phyloP scores from a whole-genome alignment of 1,140 invertebrate species.

The Zaprionus taronus region DNA sequence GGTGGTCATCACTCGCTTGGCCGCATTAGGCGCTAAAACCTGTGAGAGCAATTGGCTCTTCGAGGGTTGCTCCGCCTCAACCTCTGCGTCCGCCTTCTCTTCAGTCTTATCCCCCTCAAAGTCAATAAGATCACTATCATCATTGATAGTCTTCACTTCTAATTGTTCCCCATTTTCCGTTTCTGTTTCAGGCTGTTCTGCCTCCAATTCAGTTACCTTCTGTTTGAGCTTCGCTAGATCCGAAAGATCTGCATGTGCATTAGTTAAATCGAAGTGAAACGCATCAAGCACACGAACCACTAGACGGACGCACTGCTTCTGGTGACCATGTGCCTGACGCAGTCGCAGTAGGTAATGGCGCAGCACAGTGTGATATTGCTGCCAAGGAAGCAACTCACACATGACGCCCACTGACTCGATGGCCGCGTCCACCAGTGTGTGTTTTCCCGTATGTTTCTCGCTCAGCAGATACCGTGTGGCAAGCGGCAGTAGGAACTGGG shows the following conservation, averaged over 20 bases:
- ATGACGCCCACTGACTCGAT: slow-evolving; percentile 91
- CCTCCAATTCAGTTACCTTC: slow-evolving; percentile 38
- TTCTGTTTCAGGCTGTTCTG: slow-evolving; percentile 38
- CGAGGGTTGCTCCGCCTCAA: slow-evolving; percentile 69
- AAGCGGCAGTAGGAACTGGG: slow-evolving; percentile 94
- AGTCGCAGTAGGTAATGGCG: slow-evolving; percentile 92
- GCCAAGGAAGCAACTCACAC: slow-evolving; percentile 93
- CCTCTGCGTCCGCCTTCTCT: slow-evolving; percentile 54
- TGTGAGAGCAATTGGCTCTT: slow-evolving; percentile 44
- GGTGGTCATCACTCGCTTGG: slow-evolving; percentile 89
- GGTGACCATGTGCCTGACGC: slow-evolving; percentile 88
- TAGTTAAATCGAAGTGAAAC: slow-evolving; percentile 96
- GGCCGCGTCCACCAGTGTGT: slow-evolving; percentile 93
- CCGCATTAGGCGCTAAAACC: slow-evolving; percentile 87
- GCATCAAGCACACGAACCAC: slow-evolving; percentile 93
- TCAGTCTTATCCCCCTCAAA: slow-evolving; percentile 66
- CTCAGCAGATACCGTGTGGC: slow-evolving; percentile 92
- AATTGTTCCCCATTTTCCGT: slow-evolving; percentile 69
- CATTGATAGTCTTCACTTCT: slow-evolving; percentile 47
- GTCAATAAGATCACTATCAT: slow-evolving; percentile 51
- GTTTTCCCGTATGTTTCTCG: slow-evolving; percentile 90
- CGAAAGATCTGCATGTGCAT: slow-evolving; percentile 84
- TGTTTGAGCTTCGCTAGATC: slow-evolving; percentile 49
- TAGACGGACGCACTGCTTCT: slow-evolving; percentile 93
- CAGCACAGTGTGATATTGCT: slow-evolving; percentile 92